Evolutionary conservation across 2,113 vertebrate species (phyloP).

Genomic region (Vanacampus margaritifer): DNA sequence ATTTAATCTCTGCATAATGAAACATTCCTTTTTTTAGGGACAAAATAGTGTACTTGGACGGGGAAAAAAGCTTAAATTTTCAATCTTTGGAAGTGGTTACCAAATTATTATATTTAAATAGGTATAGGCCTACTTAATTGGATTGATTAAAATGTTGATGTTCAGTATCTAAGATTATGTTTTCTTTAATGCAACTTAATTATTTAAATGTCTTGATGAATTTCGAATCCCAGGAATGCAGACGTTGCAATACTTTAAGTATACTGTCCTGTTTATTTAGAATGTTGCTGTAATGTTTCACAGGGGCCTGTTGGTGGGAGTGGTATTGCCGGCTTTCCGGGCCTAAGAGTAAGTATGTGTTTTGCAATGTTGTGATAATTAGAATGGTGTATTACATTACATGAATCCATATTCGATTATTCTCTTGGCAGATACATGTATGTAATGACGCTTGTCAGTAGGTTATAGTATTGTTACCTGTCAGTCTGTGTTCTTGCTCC

Average conservation of each 20-base stretch:
- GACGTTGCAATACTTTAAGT: constrained; percentile 21
- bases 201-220: neutral
- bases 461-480: neutral
- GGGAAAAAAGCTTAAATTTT: too few species aligned
- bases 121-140: too few species aligned
- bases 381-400: neutral
- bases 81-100: too few species aligned
- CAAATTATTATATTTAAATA: too few species aligned
- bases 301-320: constrained; percentile 85
- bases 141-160: neutral
- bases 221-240: constrained; percentile 1
- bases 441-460: neutral
- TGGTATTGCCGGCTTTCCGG: constrained; percentile 90
- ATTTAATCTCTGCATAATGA: too few species aligned
- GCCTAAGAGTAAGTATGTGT: constrained; percentile 84
- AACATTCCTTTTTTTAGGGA: too few species aligned
- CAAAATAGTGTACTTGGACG: too few species aligned
- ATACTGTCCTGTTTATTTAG: constrained; percentile 36
- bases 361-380: neutral
- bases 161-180: neutral
- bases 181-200: neutral
- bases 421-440: neutral
- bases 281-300: constrained; percentile 55
- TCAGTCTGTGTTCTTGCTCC: neutral
- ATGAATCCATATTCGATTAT: neutral